phyloP scores from a whole-genome alignment of 1,140 invertebrate genomes.

The Orius laevigatus region DNA sequence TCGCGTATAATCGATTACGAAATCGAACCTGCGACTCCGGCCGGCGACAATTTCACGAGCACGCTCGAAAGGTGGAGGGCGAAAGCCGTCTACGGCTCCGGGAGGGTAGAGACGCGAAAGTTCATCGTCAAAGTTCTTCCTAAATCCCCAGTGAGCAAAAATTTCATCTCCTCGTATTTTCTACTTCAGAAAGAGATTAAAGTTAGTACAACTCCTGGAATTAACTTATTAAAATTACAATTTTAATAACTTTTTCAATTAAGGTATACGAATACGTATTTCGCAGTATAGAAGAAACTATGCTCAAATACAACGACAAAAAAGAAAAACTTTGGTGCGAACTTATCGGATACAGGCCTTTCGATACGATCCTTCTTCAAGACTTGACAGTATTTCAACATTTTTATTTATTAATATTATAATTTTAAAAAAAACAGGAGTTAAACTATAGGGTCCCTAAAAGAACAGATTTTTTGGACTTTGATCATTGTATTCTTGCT shows the following conservation, averaged over 20 bases:
- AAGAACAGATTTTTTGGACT: neutral
- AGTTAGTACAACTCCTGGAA: too few species aligned
- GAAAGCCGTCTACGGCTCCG: neutral
- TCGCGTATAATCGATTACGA: neutral
- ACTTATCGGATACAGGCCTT: constrained; percentile 1
- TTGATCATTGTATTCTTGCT: constrained; percentile 1
- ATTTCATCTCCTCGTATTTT: too few species aligned
- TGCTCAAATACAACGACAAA: neutral
- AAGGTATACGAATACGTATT: too few species aligned
- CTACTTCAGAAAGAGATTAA: too few species aligned
- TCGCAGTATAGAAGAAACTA: neutral
- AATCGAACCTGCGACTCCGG: neutral
- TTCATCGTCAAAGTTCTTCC: too few species aligned
- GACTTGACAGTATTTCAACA: constrained; percentile 2
- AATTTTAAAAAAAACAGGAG: too few species aligned
- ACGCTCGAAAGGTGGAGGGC: neutral
- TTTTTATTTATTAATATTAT: too few species aligned
- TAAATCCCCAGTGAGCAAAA: too few species aligned
- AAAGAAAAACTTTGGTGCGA: constrained; percentile 2
- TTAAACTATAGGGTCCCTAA: too few species aligned
- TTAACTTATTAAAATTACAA: too few species aligned
- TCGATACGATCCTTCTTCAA: neutral
- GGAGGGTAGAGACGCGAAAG: neutral
- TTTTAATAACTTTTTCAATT: too few species aligned
- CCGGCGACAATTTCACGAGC: constrained; percentile 1